These are phyloP conservation scores for Poeciliopsis occidentalis DNA, from an alignment of 2,113 vertebrate species.

Conservation along the genomic window DNA sequence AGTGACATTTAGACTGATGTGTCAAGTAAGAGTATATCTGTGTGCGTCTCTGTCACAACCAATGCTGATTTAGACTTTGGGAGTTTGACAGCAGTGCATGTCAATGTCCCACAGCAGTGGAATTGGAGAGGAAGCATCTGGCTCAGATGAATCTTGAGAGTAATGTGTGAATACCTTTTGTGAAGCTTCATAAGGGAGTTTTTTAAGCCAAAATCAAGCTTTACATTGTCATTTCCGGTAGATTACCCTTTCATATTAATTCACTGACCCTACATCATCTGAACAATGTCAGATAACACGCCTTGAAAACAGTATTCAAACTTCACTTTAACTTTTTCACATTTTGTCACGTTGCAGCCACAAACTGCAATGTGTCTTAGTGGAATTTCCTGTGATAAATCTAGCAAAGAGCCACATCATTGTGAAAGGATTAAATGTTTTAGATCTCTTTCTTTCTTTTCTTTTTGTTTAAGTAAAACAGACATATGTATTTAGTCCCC, in stretches of 20 bases:
- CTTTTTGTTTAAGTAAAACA: no score
- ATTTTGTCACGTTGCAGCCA: no score
- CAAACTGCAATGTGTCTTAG: no score
- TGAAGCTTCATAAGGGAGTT: constrained; percentile 36
- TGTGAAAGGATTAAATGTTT: no score
- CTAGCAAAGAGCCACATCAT: no score
- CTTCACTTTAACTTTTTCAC: background rate
- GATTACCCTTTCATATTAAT: constrained; percentile 20
- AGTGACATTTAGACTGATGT: constrained; percentile 38
- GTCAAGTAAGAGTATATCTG: constrained; percentile 31
- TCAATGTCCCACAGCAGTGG: constrained; percentile 60
- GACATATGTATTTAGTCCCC: no score
- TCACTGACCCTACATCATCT: constrained; percentile 6
- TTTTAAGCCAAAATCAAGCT: constrained; percentile 39
- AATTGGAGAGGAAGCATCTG: constrained; percentile 60
- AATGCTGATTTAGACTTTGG: constrained; percentile 48
- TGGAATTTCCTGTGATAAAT: no score
- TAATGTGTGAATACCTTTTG: constrained; percentile 57
- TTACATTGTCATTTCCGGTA: constrained; percentile 19
- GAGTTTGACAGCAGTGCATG: constrained; percentile 56
- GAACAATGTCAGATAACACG: background rate
- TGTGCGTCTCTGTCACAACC: constrained; percentile 17
- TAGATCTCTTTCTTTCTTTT: no score
- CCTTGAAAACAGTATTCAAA: background rate
- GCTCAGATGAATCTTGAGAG: constrained; percentile 50